These are phyloP conservation scores for Nephrotoma appendiculata DNA, from an alignment of 2,888 invertebrate species.

Conservation along the genomic window DNA sequence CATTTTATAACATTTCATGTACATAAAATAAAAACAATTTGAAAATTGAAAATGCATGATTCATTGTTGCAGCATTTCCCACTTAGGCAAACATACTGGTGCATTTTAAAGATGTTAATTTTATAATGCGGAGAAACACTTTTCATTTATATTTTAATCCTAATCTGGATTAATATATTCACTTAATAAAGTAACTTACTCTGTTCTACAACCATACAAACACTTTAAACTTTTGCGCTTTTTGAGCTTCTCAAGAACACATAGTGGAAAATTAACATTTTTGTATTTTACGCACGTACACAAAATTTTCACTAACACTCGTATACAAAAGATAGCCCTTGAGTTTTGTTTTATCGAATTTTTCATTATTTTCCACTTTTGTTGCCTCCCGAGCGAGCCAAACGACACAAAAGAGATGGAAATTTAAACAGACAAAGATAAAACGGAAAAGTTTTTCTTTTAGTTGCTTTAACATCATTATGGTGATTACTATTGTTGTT, in stretches of 20 bases:
- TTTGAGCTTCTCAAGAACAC: too few species aligned
- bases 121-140: not conserved
- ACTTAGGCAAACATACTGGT: not conserved
- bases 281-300: not conserved
- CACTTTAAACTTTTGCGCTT: not conserved
- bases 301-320: not conserved
- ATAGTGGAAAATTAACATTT: not conserved
- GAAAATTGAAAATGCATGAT: not conserved
- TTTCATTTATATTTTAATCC: not conserved
- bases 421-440: not conserved
- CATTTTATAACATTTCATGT: not conserved
- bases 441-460: not conserved
- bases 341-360: not conserved
- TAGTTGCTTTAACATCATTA: not conserved
- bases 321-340: not conserved
- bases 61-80: not conserved
- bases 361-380: not conserved
- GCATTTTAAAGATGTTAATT: not conserved
- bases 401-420: not conserved
- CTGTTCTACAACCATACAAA: not conserved
- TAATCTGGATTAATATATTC: not conserved
- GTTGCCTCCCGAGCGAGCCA: not conserved
- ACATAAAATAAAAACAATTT: not conserved
- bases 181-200: not conserved
- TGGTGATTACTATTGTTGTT: not conserved